Conservation (phyloP, 2,797 vertebrate species). For the Brachymystax lenok region DNA sequence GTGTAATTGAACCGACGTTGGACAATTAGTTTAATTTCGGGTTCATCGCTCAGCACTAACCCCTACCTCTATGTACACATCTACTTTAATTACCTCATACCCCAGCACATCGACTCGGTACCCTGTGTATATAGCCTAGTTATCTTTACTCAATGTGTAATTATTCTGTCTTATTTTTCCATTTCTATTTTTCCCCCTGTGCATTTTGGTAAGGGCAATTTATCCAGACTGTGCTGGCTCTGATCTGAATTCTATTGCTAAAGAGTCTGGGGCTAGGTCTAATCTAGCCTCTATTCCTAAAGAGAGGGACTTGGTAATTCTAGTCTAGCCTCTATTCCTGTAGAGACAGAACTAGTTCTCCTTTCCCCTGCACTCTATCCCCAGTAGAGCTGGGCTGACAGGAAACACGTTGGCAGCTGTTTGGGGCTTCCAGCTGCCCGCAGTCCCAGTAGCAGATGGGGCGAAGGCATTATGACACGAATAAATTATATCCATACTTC, state of each 20-base stretch:
- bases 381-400: conserved; percentile 69
- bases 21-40: too few relatives aligned
- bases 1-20: too few relatives aligned
- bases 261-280: background rate
- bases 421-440: conserved; percentile 77
- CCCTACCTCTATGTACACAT: too few relatives aligned
- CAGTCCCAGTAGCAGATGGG: conserved; percentile 83
- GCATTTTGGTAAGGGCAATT: background rate
- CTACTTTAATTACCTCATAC: too few relatives aligned
- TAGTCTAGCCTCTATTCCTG: conserved; percentile 20
- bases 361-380: conserved; percentile 48
- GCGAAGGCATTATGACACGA: conserved; percentile 79
- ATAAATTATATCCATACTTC: conserved; percentile 83
- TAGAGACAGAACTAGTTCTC: conserved; percentile 26
- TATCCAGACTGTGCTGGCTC: background rate
- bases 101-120: too few relatives aligned
- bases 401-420: conserved; percentile 80
- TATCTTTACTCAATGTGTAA: too few relatives aligned
- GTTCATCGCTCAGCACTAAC: too few relatives aligned
- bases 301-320: background rate
- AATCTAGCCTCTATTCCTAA: background rate
- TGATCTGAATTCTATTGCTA: background rate
- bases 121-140: too few relatives aligned
- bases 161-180: too few relatives aligned
- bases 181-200: too few relatives aligned